These are phyloP conservation scores for Clunio marinus DNA, from an alignment of 2,888 invertebrate species.

Conservation along the genomic window DNA sequence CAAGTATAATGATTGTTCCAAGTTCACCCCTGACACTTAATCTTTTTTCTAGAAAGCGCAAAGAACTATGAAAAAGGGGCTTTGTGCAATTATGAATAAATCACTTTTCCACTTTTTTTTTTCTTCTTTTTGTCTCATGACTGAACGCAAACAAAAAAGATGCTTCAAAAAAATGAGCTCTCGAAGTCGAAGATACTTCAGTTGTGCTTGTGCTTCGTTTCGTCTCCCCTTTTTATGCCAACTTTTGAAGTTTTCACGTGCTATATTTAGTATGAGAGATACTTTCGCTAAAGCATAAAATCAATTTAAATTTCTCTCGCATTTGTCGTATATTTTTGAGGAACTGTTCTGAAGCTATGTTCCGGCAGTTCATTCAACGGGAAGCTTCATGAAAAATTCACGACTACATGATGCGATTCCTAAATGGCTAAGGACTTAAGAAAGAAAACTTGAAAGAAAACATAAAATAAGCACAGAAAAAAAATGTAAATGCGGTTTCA, in stretches of 20 bases:
- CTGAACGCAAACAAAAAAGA: background rate
- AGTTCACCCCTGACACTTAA: background rate
- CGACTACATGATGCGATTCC: no score
- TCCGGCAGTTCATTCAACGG: no score
- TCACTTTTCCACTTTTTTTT: constrained; percentile 11
- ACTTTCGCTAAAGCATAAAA: background rate
- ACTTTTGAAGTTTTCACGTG: background rate
- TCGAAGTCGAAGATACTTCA: background rate
- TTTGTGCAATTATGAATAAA: constrained; percentile 20
- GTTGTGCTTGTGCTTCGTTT: background rate
- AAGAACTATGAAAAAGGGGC: background rate
- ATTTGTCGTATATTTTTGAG: no score
- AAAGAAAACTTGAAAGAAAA: no score
- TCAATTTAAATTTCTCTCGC: background rate
- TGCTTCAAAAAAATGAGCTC: background rate
- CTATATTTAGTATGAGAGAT: background rate
- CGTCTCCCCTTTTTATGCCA: background rate
- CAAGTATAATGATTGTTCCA: no score
- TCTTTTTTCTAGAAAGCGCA: background rate
- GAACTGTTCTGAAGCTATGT: no score
- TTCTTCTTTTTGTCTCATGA: no score
- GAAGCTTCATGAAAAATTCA: no score
- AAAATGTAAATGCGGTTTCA: no score
- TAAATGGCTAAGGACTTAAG: no score
- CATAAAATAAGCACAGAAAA: no score